Evolutionary conservation across 2,888 invertebrate genomes (phyloP).

Genomic region (Chaetogeoica ovagalla): DNA sequence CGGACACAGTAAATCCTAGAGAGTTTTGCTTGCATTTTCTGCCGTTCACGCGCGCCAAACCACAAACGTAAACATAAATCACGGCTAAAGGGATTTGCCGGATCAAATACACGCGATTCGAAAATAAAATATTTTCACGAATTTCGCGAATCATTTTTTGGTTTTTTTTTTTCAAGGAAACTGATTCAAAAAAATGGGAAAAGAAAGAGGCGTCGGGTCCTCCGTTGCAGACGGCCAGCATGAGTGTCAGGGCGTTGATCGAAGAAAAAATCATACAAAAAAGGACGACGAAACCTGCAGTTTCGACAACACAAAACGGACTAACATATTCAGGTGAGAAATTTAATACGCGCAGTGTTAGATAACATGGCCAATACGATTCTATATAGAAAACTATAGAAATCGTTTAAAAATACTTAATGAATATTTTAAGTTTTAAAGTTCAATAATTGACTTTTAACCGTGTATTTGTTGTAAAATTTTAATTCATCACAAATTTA

Average conservation of each 20-base stretch:
- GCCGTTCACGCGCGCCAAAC: constrained; percentile 6
- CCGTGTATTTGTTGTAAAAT: no score
- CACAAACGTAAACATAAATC: constrained; percentile 24
- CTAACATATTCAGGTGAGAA: constrained; percentile 34
- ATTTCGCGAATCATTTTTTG: not conserved
- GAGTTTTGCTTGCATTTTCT: not conserved
- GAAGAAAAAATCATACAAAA: constrained; percentile 93
- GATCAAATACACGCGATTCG: not conserved
- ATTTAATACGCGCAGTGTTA: no score
- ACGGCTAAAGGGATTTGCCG: not conserved
- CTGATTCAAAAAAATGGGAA: constrained; percentile 82
- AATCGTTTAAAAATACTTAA: no score
- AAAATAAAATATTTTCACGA: constrained; percentile 5
- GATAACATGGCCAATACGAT: not conserved
- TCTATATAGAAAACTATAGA: no score
- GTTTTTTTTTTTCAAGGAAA: no score
- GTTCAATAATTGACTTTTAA: no score
- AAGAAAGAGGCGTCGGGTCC: constrained; percentile 82
- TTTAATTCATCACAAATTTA: no score
- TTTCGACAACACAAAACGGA: constrained; percentile 35
- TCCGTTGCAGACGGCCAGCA: constrained; percentile 88
- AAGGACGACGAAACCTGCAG: constrained; percentile 60
- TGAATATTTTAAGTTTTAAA: no score
- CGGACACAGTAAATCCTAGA: constrained; percentile 21
- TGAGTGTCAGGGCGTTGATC: constrained; percentile 85